phyloP scores from a whole-genome alignment of 2,113 vertebrate genomes.

The Cichladusa arquata region DNA sequence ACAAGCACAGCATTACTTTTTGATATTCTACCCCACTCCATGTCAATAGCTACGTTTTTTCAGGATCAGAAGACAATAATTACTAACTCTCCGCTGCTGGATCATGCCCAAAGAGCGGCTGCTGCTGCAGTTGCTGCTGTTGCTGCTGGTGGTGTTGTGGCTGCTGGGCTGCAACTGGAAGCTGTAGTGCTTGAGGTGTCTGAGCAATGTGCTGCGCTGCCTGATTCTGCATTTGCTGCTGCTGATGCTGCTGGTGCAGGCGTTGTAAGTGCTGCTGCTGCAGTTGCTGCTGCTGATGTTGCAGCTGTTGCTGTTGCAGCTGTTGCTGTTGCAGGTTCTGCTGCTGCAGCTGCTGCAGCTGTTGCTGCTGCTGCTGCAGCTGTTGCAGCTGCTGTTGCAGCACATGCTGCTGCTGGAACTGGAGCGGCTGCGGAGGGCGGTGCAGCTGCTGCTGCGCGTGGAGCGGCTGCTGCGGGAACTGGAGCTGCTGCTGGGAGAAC shows the following conservation, averaged over 20 bases:
- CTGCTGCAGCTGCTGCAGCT: slow-evolving; percentile 72
- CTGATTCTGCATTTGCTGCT: slow-evolving; percentile 75
- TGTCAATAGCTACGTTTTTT: background rate
- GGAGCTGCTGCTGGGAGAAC: slow-evolving; percentile 75
- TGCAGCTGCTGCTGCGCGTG: slow-evolving; percentile 78
- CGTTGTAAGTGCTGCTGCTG: slow-evolving; percentile 79
- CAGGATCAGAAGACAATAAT: background rate
- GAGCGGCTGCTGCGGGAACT: slow-evolving; percentile 77
- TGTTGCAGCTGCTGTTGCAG: slow-evolving; percentile 79
- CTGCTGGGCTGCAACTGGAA: slow-evolving; percentile 75
- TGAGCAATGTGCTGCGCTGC: slow-evolving; percentile 60
- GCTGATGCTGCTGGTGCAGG: slow-evolving; percentile 69
- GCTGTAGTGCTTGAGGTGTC: slow-evolving; percentile 73
- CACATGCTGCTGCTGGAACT: slow-evolving; percentile 78
- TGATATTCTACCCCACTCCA: background rate
- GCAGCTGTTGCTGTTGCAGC: slow-evolving; percentile 72
- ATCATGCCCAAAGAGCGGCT: slow-evolving; percentile 91
- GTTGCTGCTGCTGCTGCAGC: slow-evolving; percentile 78
- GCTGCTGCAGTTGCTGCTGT: slow-evolving; percentile 73
- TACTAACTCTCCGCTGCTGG: slow-evolving; percentile 89
- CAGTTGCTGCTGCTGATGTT: slow-evolving; percentile 75
- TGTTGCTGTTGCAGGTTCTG: slow-evolving; percentile 80
- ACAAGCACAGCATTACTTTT: background rate
- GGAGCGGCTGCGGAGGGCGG: slow-evolving; percentile 83
- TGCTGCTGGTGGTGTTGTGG: slow-evolving; percentile 68